A percentile compares a stretch with the other conserved stretches of the same genome.
phyloP scores from a whole-genome alignment of 2,113 vertebrate species.

The Pelecanus crispus region DNA sequence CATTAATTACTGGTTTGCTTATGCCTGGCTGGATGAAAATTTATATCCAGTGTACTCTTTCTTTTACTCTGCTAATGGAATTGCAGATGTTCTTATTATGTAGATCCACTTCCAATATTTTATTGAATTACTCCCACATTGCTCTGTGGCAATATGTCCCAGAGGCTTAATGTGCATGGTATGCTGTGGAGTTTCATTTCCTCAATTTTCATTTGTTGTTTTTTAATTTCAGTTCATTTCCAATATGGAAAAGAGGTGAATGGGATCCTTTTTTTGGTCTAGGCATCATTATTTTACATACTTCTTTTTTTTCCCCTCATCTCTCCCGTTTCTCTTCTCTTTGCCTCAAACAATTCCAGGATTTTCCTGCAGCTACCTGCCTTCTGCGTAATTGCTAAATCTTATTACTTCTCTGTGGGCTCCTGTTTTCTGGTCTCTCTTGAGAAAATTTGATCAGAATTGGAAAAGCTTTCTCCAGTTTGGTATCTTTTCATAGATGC shows the following conservation, averaged over 20 bases:
- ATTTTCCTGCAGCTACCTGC: not conserved
- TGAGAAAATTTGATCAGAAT: not conserved
- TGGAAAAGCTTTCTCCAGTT: not conserved
- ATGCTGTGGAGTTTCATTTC: constrained; percentile 37
- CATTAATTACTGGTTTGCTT: not conserved
- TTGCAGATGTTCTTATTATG: not conserved
- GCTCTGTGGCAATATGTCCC: constrained; percentile 15
- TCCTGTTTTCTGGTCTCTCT: not conserved
- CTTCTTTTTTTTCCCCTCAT: not conserved
- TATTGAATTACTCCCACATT: constrained; percentile 25
- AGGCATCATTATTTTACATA: not conserved
- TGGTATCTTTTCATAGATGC: not conserved
- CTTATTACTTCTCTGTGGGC: not conserved
- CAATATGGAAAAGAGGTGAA: not conserved
- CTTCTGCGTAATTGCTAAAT: not conserved
- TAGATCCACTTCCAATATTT: constrained; percentile 19
- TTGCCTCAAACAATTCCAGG: not conserved
- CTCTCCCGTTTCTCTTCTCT: not conserved
- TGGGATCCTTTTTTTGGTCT: not conserved
- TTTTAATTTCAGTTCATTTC: constrained; percentile 45
- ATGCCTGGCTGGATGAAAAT: not conserved
- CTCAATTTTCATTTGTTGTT: constrained; percentile 34
- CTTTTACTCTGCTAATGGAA: not conserved
- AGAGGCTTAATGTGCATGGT: not conserved
- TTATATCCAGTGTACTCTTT: not conserved